phyloP scores from a whole-genome alignment of 2,797 vertebrate species.

The Chloroceryle inda region DNA sequence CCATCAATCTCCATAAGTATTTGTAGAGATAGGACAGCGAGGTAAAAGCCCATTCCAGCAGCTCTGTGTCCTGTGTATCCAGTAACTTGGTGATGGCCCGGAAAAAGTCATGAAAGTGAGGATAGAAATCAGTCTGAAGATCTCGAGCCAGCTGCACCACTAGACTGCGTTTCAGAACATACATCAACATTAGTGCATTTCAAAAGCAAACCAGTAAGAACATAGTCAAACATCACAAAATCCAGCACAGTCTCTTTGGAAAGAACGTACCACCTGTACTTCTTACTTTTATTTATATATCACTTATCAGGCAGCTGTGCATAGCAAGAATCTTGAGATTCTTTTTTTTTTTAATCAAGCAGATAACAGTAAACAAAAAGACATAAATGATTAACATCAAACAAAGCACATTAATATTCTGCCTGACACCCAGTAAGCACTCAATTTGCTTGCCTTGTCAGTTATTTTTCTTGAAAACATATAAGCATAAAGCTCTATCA shows the following conservation, averaged over 20 bases:
- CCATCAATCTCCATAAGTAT: conserved; percentile 96
- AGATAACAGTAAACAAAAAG: neutral
- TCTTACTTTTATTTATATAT: neutral
- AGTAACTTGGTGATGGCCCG: conserved; percentile 88
- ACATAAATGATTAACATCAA: neutral
- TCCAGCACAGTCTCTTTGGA: neutral
- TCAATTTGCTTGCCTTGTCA: neutral
- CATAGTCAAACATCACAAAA: neutral
- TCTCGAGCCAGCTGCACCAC: conserved; percentile 96
- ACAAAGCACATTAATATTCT: neutral
- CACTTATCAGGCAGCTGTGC: neutral
- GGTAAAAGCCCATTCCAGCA: conserved; percentile 95
- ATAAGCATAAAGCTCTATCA: neutral
- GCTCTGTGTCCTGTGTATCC: conserved; percentile 93
- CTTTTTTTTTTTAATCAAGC: neutral
- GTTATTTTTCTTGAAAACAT: neutral
- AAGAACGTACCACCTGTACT: neutral
- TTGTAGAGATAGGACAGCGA: conserved; percentile 97
- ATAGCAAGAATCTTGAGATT: neutral
- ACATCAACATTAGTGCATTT: neutral
- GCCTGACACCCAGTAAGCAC: neutral
- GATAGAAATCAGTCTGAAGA: conserved; percentile 96
- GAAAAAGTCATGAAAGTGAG: conserved; percentile 95
- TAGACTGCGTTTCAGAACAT: conserved; percentile 83
- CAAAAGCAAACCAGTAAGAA: neutral